Evolutionary conservation across 2,797 vertebrate genomes (phyloP), one percentile per base, ranked within the genome.

Genomic region (Anguilla anguilla): DNA sequence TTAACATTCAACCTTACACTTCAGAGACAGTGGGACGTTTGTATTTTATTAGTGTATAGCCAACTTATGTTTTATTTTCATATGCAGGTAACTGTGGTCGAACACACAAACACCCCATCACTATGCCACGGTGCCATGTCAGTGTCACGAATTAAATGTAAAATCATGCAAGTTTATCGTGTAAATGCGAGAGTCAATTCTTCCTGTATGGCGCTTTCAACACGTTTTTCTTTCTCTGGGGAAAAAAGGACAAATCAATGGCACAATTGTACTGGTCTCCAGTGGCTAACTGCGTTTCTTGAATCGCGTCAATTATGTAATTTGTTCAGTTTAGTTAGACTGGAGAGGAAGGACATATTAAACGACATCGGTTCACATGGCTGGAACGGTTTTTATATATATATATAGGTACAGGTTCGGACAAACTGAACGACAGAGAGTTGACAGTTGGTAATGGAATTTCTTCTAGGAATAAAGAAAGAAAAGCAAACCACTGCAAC

Each of bases 391-490:
- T 69, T 25, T 69, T 67, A 11, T 79, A 46, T 39, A 35, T 19
- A 19, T 17, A 74, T 74, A 2, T 31, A 11, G 35, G 35, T 74
- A 79, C 81, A 35, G 9, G 31, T 28, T 25, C 2, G 51, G 53
- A 86, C 79, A 39, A 51, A 39, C 22, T 57, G 51, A 25, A 9
- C 31, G 49, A 59, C 69, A 43, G 61, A 35, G 64, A 46, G 43
- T 51, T 55, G 53, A 69, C n/a, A 35, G 13, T 79, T 59, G 51
- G 53, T 22, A 79, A 51, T 53, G 19, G 9, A 74, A 74, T 49
- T 15, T 74, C 10, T 84, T 13, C n/a, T 31, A 31, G 25, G 46
- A 64, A 51, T 92, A 93, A 95, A 93, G 93, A 95, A 95, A 93
- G 0, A 92, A 91, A 89, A 89, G 89, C 91, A 92, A 84, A 51